These are phyloP conservation scores for Exephanes ischioxanthus DNA, from an alignment of 2,888 invertebrate species.

Conservation along the genomic window DNA sequence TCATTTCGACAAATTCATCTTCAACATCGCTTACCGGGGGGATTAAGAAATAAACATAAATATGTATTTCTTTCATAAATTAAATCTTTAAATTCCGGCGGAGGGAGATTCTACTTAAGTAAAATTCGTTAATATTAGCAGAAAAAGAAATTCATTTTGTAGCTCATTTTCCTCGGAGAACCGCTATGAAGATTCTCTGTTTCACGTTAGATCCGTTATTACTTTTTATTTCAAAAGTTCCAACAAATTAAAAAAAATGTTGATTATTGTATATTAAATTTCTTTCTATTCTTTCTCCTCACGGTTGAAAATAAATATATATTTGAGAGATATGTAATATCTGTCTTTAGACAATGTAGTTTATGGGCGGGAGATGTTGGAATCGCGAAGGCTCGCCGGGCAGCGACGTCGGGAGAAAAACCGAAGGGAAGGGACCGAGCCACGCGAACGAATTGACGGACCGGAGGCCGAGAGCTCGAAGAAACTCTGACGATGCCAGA, in stretches of 20 bases:
- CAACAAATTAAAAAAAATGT: no score
- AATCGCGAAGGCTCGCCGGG: not conserved
- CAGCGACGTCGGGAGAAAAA: not conserved
- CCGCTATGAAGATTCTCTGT: no score
- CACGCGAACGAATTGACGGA: constrained; percentile 37
- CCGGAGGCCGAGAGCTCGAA: constrained; percentile 5
- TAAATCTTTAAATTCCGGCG: not conserved
- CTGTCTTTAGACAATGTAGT: not conserved
- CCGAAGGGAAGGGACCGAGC: not conserved
- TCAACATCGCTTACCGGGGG: not conserved
- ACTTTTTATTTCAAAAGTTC: no score
- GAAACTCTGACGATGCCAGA: constrained; percentile 43
- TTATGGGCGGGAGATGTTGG: not conserved
- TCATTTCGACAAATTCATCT: constrained; percentile 4
- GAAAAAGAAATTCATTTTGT: not conserved
- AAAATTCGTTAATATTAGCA: no score
- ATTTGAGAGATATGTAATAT: not conserved
- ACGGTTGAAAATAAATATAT: not conserved
- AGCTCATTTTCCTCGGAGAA: not conserved
- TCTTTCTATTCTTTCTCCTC: not conserved
- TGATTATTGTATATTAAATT: not conserved
- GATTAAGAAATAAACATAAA: not conserved
- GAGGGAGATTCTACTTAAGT: no score
- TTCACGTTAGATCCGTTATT: no score
- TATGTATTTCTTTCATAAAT: not conserved